These are phyloP conservation scores for Oryctes rhinoceros DNA, from an alignment of 1,140 invertebrate species.

Conservation along the genomic window DNA sequence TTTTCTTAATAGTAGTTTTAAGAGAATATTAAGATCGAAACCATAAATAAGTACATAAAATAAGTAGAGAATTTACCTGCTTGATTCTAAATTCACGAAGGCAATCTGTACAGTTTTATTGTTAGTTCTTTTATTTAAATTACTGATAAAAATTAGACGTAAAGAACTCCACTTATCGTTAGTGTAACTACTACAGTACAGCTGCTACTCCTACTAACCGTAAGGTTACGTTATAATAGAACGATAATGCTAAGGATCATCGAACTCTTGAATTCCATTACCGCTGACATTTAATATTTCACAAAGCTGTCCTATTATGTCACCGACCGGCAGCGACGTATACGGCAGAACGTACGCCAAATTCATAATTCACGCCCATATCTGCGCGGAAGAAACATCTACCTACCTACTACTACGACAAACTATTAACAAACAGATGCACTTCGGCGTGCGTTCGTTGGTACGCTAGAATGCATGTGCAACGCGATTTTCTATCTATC, in stretches of 20 bases:
- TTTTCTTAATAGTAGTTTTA: too few relatives aligned
- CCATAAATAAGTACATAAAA: too few relatives aligned
- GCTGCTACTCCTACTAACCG: background rate
- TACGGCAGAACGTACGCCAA: slow-evolving; percentile 19
- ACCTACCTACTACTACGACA: slow-evolving; percentile 8
- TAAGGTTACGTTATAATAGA: slow-evolving; percentile 15
- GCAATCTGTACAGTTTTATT: too few relatives aligned
- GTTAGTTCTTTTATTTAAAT: too few relatives aligned
- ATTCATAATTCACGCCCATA: slow-evolving; percentile 31
- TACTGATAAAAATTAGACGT: too few relatives aligned
- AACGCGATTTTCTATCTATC: background rate
- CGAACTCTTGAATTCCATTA: slow-evolving; percentile 23
- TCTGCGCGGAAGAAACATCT: slow-evolving; percentile 33
- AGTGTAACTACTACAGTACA: too few relatives aligned
- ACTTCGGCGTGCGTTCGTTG: background rate
- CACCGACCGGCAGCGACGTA: slow-evolving; percentile 9
- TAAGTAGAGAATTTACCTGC: too few relatives aligned
- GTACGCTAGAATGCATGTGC: background rate
- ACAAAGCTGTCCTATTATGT: slow-evolving; percentile 33
- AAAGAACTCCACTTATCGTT: too few relatives aligned
- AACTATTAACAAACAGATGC: slow-evolving; percentile 25
- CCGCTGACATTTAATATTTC: slow-evolving; percentile 35
- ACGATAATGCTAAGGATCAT: slow-evolving; percentile 19
- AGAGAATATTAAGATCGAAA: too few relatives aligned
- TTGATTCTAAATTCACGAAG: too few relatives aligned